Evolutionary conservation across 2,888 invertebrate species (phyloP).

Genomic region (Helobdella robusta): DNA sequence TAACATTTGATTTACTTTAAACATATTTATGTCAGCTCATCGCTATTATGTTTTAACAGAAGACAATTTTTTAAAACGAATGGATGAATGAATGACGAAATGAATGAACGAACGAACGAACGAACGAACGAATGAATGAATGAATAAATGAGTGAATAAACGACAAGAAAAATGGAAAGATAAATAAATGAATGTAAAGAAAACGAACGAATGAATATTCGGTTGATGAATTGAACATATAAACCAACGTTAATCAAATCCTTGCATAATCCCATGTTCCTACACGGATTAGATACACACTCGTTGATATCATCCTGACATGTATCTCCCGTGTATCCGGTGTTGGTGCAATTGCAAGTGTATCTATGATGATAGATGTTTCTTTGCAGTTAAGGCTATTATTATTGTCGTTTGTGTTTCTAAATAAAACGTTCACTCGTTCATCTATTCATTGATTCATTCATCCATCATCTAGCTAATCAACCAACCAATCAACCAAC

Average conservation of each 20-base stretch:
- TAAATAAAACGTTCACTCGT: no score
- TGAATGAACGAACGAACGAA: no score
- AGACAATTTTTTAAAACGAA: background rate
- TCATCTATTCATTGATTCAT: no score
- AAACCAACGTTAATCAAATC: slow-evolving; percentile 4
- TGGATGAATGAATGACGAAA: background rate
- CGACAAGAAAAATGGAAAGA: no score
- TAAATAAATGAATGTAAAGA: no score
- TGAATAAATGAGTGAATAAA: no score
- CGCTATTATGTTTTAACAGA: background rate
- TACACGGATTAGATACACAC: slow-evolving; percentile 40
- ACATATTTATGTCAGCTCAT: background rate
- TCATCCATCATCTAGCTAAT: no score
- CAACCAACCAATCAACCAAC: no score
- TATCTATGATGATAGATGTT: no score
- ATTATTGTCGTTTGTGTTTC: no score
- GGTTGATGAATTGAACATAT: background rate
- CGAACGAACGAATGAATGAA: background rate
- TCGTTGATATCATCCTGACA: slow-evolving; percentile 31
- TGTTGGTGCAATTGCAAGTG: slow-evolving; percentile 14
- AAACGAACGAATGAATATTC: no score
- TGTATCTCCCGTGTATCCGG: slow-evolving; percentile 21
- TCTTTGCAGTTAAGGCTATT: no score
- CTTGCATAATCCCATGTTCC: slow-evolving; percentile 39
- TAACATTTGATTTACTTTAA: background rate